These are phyloP conservation scores for Corydoras maculifer DNA, from an alignment of 2,113 vertebrate genomes.

Conservation along the genomic window DNA sequence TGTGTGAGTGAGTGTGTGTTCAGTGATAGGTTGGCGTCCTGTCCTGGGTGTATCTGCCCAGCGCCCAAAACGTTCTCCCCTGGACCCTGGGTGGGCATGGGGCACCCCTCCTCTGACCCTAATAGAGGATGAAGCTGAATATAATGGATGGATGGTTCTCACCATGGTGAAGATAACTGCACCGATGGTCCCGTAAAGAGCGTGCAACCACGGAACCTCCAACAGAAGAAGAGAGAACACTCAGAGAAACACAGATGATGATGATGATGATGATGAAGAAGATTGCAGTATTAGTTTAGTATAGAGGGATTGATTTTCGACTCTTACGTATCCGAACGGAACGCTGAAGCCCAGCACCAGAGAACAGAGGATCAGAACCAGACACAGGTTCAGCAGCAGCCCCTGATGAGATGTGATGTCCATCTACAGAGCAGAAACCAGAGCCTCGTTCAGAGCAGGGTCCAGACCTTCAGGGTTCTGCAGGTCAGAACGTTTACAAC, in stretches of 20 bases:
- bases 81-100: too few species aligned
- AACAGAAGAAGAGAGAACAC: neutral
- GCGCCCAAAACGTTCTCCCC: too few species aligned
- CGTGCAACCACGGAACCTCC: constrained; percentile 89
- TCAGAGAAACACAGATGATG: too few species aligned
- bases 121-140: too few species aligned
- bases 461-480: too few species aligned
- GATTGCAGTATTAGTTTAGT: neutral
- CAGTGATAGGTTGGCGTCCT: too few species aligned
- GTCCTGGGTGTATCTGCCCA: too few species aligned
- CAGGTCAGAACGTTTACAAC: too few species aligned
- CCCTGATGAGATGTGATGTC: constrained; percentile 89
- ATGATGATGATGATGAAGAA: too few species aligned
- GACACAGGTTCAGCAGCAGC: constrained; percentile 75
- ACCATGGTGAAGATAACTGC: constrained; percentile 89
- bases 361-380: constrained; percentile 81
- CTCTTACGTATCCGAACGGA: constrained; percentile 85
- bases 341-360: constrained; percentile 74
- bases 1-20: too few species aligned
- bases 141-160: constrained; percentile 47
- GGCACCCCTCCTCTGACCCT: too few species aligned
- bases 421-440: constrained; percentile 56
- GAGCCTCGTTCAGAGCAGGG: too few species aligned
- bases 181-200: constrained; percentile 75
- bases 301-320: constrained; percentile 5